phyloP scores from a whole-genome alignment of 2,888 invertebrate genomes.

The Anticlea derivata region DNA sequence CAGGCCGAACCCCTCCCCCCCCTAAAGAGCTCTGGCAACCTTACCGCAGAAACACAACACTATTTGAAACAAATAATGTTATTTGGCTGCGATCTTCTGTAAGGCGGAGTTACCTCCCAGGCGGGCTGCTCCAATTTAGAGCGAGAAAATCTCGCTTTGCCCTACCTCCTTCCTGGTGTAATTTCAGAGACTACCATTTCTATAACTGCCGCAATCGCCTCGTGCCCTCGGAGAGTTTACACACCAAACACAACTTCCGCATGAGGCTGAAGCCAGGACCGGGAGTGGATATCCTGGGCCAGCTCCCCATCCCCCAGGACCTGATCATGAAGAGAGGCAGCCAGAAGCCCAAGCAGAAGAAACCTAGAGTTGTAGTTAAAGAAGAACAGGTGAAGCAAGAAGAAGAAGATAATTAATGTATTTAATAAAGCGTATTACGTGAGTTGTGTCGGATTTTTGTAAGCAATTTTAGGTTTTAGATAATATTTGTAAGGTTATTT shows the following conservation, averaged over 20 bases:
- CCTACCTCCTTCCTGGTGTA: no score
- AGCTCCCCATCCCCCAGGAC: slow-evolving; percentile 48
- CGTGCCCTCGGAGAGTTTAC: slow-evolving; percentile 5
- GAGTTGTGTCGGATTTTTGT: no score
- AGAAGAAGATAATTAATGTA: not conserved
- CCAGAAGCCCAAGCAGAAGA: not conserved
- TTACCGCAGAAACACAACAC: no score
- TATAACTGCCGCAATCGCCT: slow-evolving; percentile 18
- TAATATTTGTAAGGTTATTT: not conserved
- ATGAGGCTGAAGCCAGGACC: slow-evolving; percentile 46
- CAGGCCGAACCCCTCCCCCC: no score
- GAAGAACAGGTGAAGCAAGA: not conserved
- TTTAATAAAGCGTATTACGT: no score
- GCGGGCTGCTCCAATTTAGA: no score
- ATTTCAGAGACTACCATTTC: slow-evolving; percentile 29
- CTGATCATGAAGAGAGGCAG: slow-evolving; percentile 38
- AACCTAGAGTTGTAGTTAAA: not conserved
- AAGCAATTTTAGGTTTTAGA: slow-evolving; percentile 4
- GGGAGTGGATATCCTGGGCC: slow-evolving; percentile 44
- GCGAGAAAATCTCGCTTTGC: no score
- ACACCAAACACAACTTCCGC: slow-evolving; percentile 33
- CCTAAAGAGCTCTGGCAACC: no score
- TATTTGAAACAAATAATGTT: no score
- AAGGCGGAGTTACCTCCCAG: no score
- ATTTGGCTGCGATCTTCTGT: no score